A percentile compares a stretch with the other conserved stretches of the same genome.
phyloP scores from a whole-genome alignment of 2,797 vertebrate genomes.

The Etheostoma nigrum region DNA sequence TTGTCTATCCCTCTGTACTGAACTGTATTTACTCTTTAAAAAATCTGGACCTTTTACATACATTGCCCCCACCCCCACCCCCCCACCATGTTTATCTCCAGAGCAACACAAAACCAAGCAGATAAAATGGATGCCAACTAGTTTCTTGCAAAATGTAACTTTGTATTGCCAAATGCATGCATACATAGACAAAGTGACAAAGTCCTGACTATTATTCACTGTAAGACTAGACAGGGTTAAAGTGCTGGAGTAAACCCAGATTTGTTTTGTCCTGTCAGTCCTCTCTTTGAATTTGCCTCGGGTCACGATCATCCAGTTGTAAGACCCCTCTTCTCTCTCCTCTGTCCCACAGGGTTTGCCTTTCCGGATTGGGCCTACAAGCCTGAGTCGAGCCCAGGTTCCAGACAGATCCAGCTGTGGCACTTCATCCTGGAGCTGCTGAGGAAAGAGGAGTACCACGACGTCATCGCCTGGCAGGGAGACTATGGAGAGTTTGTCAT shows the following conservation, averaged over 20 bases:
- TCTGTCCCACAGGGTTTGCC: conserved; percentile 85
- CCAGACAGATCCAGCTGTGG: conserved; percentile 95
- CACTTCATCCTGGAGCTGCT: conserved; percentile 95
- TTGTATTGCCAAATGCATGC: too few relatives aligned
- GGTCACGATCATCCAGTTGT: conserved; percentile 10
- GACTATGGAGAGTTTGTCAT: conserved; percentile 96
- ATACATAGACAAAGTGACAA: neutral
- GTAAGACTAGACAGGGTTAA: neutral
- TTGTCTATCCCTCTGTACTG: neutral
- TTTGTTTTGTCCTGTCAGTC: neutral
- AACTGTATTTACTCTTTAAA: neutral
- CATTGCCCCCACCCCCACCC: too few relatives aligned
- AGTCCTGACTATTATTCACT: neutral
- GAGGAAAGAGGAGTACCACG: conserved; percentile 93
- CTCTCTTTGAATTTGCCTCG: neutral
- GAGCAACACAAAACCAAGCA: neutral
- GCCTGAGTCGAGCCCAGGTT: conserved; percentile 93
- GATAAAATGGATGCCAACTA: neutral
- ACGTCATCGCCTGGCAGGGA: conserved; percentile 95
- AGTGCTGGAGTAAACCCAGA: neutral
- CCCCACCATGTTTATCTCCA: neutral
- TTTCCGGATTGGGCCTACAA: conserved; percentile 97
- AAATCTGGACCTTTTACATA: neutral
- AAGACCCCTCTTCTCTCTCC: neutral
- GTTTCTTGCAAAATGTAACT: neutral